Base-by-base conservation (phyloP, 30 jellyfish, hydroid and myxozoan genomes). In the Pseudorhiza aurosa region DNA sequence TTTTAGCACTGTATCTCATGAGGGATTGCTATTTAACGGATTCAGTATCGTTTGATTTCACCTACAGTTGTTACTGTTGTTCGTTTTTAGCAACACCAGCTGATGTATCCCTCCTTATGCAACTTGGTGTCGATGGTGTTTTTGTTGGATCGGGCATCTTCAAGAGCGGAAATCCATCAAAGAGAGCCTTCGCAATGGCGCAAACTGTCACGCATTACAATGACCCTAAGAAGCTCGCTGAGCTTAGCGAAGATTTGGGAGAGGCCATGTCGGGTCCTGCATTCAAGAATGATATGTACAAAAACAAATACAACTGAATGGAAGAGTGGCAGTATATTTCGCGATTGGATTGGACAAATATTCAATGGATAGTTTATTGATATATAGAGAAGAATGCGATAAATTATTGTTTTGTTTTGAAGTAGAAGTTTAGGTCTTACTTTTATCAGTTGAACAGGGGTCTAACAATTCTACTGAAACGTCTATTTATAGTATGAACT, bases 141-240 rank as follows among this genome's bases (percentile, higher is more conserved):
- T 91, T 91, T 55, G 98, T 91, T 59, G 98, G 98, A n/a, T 91
- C 98, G 2, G 98, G 98, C 35, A 91, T 91, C 12, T 91, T 91
- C 95, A 91, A 91, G 58, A 91, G 98, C 65, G 98, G 83, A 10
- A 62, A 84, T 44, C 98, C 98, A 10, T 43, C 84, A 18, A 91
- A 91, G 72, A 67, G 98, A 26, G 98, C 96, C 32, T 65, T 59
- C 30, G 96, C 98, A 17, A 91, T 91, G 98, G 98, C 98, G 17
- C 96, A 84, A 55, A 91, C 98, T 21, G 98, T 91, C 17, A 91
- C 98, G 1, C 84, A 75, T 55, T 91, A 91, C 75, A 84, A 77
- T 1, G 88, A 91, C 46, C 90, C 98, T 9, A 69, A 63, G 83
- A 91, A 91, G 55, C 47, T 91, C n/a, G 96, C 95, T 0, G 95